Conservation (phyloP, 2,888 invertebrate genomes). For the Lepidochitona cinerea region DNA sequence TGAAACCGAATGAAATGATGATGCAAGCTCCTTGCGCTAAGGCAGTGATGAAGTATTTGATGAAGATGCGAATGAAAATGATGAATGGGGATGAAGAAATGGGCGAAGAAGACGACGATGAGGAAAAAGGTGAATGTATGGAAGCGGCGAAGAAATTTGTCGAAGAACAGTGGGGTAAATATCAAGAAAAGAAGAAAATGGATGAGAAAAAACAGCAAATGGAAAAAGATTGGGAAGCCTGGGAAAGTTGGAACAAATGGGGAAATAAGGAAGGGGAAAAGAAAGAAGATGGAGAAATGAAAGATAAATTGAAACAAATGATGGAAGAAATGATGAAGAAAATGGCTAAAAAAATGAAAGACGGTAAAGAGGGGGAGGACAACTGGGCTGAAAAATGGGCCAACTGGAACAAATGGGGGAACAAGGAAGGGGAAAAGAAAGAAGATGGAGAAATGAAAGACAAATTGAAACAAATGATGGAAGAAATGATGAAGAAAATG, state of each 20-base stretch:
- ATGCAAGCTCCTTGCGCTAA: background rate
- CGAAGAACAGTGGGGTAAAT: background rate
- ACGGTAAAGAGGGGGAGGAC: background rate
- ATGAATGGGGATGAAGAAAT: background rate
- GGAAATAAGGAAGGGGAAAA: background rate
- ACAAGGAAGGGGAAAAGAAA: background rate
- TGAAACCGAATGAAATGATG: background rate
- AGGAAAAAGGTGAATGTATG: background rate
- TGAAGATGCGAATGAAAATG: background rate
- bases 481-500: background rate
- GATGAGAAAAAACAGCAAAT: background rate
- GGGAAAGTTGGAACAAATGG: background rate
- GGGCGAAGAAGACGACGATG: background rate
- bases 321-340: background rate
- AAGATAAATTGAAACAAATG: background rate
- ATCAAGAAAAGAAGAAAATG: background rate
- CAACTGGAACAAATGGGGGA: background rate
- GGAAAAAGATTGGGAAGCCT: background rate
- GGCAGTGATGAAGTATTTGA: background rate
- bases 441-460: background rate
- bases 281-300: background rate
- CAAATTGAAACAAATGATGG: background rate
- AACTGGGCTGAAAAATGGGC: background rate
- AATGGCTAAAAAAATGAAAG: background rate
- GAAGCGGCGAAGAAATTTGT: background rate